These are phyloP conservation scores for Epinotia nisella DNA, from an alignment of 2,888 invertebrate species.

Conservation along the genomic window DNA sequence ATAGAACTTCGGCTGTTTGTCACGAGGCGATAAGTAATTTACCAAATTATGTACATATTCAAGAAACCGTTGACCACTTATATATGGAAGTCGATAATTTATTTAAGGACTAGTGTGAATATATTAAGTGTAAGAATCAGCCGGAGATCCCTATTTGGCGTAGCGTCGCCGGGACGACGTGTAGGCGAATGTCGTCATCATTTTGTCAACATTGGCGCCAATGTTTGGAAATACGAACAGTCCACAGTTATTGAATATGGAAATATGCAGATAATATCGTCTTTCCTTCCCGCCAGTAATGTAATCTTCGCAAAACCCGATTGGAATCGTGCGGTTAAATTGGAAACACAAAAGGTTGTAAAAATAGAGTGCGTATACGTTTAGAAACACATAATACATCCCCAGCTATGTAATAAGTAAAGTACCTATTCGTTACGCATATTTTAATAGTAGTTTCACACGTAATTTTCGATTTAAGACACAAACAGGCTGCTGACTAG, in stretches of 20 bases:
- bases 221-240: constrained; percentile 46
- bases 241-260: constrained; percentile 40
- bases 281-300: constrained; percentile 33
- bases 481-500: constrained; percentile 47
- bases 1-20: constrained; percentile 40
- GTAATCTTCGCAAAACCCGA: constrained; percentile 30
- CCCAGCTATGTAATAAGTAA: constrained; percentile 46
- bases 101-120: constrained; percentile 64
- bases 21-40: constrained; percentile 54
- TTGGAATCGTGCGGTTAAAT: constrained; percentile 24
- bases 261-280: constrained; percentile 37
- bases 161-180: constrained; percentile 55
- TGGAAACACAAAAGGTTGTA: constrained; percentile 30
- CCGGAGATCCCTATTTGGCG: constrained; percentile 65
- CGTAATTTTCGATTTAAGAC: constrained; percentile 56
- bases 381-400: constrained; percentile 17
- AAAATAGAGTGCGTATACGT: constrained; percentile 15
- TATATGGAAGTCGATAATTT: constrained; percentile 69
- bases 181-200: constrained; percentile 73
- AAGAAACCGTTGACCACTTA: constrained; percentile 66
- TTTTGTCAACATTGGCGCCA: constrained; percentile 59
- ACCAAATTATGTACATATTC: constrained; percentile 57
- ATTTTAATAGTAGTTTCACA: constrained; percentile 50
- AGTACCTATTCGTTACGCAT: constrained; percentile 59
- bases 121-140: constrained; percentile 52